Evolutionary conservation across 2,113 vertebrate genomes (phyloP).

Genomic region (Odocoileus virginianus): DNA sequence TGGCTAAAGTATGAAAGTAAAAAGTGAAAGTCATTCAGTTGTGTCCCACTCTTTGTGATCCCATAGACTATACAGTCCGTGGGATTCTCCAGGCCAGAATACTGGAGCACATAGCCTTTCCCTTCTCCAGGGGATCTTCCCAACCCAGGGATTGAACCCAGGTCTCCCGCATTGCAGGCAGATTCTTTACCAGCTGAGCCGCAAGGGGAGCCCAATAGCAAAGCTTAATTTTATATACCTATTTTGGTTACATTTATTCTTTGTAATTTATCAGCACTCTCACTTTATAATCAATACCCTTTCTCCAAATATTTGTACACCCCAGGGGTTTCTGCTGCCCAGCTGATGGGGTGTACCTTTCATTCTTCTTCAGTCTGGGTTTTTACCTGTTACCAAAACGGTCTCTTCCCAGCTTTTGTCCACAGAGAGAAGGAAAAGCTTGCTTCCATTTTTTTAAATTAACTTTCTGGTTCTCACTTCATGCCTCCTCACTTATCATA

Average conservation of each 20-base stretch:
- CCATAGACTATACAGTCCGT: background rate
- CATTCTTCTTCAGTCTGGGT: background rate
- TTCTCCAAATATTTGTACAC: background rate
- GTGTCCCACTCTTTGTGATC: background rate
- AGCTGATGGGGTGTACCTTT: background rate
- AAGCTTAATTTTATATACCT: background rate
- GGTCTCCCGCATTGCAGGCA: background rate
- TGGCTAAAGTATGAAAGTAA: background rate
- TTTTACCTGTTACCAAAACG: background rate
- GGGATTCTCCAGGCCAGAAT: background rate
- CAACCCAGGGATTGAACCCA: background rate
- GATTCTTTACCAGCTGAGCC: background rate
- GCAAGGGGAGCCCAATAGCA: background rate
- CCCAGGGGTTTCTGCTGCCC: background rate
- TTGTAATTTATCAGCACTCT: background rate
- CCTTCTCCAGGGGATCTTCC: background rate
- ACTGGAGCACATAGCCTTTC: background rate
- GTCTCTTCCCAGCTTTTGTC: background rate
- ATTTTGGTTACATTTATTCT: background rate
- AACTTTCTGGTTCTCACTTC: background rate
- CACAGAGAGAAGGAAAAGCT: background rate
- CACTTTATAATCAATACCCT: background rate
- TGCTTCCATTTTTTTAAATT: background rate
- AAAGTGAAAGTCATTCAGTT: background rate
- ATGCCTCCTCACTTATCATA: background rate